These are phyloP conservation scores for Apus apus DNA, from an alignment of 2,113 vertebrate species.

Conservation along the genomic window DNA sequence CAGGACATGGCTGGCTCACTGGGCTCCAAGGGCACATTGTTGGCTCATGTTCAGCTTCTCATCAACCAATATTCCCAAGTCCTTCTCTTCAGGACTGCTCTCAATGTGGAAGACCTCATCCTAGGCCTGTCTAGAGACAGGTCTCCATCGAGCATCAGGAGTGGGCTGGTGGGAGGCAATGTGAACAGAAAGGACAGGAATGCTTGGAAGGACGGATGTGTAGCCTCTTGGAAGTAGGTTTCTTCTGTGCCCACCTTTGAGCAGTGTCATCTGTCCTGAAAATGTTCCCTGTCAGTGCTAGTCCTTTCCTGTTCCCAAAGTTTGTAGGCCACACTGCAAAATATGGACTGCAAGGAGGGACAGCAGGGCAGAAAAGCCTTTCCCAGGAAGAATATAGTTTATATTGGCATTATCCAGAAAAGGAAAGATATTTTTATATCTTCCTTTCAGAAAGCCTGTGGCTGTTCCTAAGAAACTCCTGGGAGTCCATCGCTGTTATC, in stretches of 20 bases:
- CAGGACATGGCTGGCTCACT: no score
- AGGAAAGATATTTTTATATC: not conserved
- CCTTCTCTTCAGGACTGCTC: no score
- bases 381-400: not conserved
- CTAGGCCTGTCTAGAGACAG: not conserved
- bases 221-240: not conserved
- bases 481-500: fast-evolving
- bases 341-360: not conserved
- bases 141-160: not conserved
- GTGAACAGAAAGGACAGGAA: not conserved
- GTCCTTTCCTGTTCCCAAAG: not conserved
- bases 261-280: not conserved
- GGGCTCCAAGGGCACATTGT: no score
- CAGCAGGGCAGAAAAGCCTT: not conserved
- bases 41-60: no score
- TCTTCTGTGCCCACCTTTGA: not conserved
- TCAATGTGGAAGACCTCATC: not conserved
- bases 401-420: not conserved
- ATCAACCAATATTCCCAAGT: no score
- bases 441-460: not conserved
- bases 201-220: fast-evolving
- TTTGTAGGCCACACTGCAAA: not conserved
- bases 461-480: not conserved
- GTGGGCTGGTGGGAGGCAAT: fast-evolving
- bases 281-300: not conserved